Conservation (phyloP, 2,797 vertebrate genomes). For the Sphaeramia orbicularis region DNA sequence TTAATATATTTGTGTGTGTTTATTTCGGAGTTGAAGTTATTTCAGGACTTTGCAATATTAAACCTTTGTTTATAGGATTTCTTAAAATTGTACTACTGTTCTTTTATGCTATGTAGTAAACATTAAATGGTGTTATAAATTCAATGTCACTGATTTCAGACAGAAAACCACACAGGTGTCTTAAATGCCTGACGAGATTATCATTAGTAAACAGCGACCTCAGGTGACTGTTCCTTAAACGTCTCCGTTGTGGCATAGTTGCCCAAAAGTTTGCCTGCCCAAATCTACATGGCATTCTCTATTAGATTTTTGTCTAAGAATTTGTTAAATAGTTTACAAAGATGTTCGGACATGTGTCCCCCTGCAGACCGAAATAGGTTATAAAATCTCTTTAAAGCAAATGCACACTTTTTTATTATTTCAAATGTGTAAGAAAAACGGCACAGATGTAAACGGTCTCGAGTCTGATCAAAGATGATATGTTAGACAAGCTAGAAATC, state of each 20-base stretch:
- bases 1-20: slow-evolving; percentile 41
- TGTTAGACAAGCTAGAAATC: slow-evolving; percentile 46
- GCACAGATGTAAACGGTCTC: slow-evolving; percentile 20
- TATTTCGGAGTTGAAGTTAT: background rate
- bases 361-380: too few species aligned
- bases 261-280: slow-evolving; percentile 71
- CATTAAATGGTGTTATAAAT: background rate
- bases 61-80: background rate
- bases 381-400: background rate
- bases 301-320: rapidly evolving
- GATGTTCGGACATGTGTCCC: too few species aligned
- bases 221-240: slow-evolving; percentile 37
- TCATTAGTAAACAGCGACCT: slow-evolving; percentile 56
- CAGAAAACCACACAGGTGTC: background rate
- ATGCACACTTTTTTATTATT: too few species aligned
- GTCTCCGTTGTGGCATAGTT: slow-evolving; percentile 15
- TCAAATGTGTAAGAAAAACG: background rate
- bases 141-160: background rate
- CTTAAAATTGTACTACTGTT: background rate
- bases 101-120: background rate
- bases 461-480: slow-evolving; percentile 39
- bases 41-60: too few species aligned
- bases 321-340: background rate
- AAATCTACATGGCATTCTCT: slow-evolving; percentile 21
- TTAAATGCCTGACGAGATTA: background rate